Conservation (phyloP, 1,140 invertebrate genomes). For the Pseudomyrmex concolor region DNA sequence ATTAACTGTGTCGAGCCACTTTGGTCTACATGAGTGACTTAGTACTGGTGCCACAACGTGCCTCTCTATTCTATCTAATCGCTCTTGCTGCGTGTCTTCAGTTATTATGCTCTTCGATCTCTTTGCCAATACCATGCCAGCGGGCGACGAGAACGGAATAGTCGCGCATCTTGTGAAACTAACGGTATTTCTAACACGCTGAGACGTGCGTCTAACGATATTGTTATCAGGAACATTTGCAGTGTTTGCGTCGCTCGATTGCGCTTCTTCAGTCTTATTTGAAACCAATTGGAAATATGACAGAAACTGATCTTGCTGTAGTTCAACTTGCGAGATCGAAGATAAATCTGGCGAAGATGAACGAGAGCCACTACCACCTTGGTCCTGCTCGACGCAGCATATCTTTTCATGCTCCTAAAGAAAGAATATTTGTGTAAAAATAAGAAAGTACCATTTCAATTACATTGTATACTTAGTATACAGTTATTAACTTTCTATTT, state of each 20-base stretch:
- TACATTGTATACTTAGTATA: background rate
- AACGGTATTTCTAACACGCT: conserved; percentile 82
- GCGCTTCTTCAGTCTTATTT: conserved; percentile 51
- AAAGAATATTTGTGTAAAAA: conserved; percentile 11
- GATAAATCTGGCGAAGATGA: conserved; percentile 77
- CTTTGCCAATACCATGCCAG: conserved; percentile 84
- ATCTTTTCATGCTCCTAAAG: conserved; percentile 86
- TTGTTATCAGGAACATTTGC: conserved; percentile 35
- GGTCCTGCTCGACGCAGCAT: conserved; percentile 78
- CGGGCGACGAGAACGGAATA: conserved; percentile 87
- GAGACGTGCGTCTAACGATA: conserved; percentile 77
- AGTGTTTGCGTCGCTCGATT: background rate
- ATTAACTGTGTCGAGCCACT: conserved; percentile 83
- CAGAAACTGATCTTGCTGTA: conserved; percentile 81
- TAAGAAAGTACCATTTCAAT: background rate
- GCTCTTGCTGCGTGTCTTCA: conserved; percentile 84
- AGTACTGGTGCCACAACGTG: conserved; percentile 84
- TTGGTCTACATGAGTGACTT: conserved; percentile 79
- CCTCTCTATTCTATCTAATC: conserved; percentile 85
- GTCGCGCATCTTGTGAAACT: conserved; percentile 84
- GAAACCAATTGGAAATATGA: conserved; percentile 81
- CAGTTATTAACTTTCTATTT: conserved; percentile 21
- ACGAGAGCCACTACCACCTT: conserved; percentile 71
- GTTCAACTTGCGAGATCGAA: conserved; percentile 66
- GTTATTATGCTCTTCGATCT: conserved; percentile 85